These are phyloP conservation scores for Littorina saxatilis DNA, from an alignment of 1,140 invertebrate genomes.

Conservation along the genomic window DNA sequence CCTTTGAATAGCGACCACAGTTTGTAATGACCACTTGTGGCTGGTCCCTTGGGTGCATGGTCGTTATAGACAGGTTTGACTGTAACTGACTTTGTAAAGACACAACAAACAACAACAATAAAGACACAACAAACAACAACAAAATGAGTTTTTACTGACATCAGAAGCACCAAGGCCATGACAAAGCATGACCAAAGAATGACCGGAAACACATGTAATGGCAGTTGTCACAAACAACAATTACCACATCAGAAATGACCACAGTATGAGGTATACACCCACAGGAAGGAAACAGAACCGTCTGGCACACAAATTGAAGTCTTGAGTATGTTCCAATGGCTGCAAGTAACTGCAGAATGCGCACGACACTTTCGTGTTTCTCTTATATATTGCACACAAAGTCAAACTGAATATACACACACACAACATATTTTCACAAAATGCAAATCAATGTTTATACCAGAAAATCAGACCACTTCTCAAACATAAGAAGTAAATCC, in stretches of 20 bases:
- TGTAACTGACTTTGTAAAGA: background rate
- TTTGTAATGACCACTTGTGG: too few relatives aligned
- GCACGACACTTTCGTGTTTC: background rate
- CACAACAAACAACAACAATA: background rate
- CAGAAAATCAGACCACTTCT: too few relatives aligned
- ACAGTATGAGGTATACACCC: background rate
- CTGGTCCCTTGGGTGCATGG: background rate
- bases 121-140: background rate
- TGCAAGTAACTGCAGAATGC: background rate
- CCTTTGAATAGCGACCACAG: too few relatives aligned
- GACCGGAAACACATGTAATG: background rate
- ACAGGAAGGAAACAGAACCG: too few relatives aligned
- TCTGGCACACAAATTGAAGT: too few relatives aligned
- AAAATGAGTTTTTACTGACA: background rate
- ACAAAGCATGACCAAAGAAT: background rate
- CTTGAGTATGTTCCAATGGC: too few relatives aligned
- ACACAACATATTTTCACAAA: too few relatives aligned
- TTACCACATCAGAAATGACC: background rate
- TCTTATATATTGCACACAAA: conserved; percentile 2
- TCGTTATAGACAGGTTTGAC: too few relatives aligned
- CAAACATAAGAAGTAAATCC: too few relatives aligned
- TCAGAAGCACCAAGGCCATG: background rate
- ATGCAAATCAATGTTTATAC: too few relatives aligned
- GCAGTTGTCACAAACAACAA: background rate
- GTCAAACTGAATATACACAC: background rate